A percentile compares a stretch with the other conserved stretches of the same genome.
Conservation (phyloP, 2,113 vertebrate species). For the Trematocara zebra region DNA sequence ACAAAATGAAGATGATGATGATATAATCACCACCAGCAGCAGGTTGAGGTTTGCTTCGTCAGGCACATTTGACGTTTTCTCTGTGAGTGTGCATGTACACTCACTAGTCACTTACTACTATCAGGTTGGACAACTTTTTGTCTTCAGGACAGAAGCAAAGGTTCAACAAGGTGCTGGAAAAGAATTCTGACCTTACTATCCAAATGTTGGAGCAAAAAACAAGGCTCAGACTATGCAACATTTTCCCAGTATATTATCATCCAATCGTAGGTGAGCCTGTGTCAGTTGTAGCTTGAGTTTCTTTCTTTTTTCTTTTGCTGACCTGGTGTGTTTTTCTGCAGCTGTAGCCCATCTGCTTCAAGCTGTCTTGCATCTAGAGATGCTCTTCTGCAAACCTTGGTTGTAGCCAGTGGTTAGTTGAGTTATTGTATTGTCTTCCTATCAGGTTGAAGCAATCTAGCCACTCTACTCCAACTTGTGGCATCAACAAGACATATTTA, state of each 20-base stretch:
- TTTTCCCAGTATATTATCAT: neutral
- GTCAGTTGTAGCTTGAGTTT: neutral
- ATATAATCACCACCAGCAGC: neutral
- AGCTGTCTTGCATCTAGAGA: neutral
- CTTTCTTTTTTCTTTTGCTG: neutral
- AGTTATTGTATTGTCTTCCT: neutral
- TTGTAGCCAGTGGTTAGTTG: neutral
- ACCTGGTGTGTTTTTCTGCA: neutral
- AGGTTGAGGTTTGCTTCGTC: neutral
- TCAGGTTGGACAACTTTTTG: neutral
- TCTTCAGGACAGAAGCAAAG: neutral
- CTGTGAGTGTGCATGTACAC: neutral
- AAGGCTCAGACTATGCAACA: neutral
- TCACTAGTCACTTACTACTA: neutral
- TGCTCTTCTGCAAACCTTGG: neutral
- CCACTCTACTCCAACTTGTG: neutral
- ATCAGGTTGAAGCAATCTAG: neutral
- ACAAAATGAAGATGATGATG: neutral
- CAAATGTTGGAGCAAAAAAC: neutral
- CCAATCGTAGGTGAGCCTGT: neutral
- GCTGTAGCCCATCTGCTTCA: neutral
- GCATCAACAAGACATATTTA: neutral
- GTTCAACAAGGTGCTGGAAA: neutral
- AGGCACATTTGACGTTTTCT: neutral
- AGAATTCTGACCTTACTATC: neutral